Percentiles rank a stretch among this genome's conserved stretches.
phyloP scores from a whole-genome alignment of 2,888 invertebrate genomes.

The Thumatha senex region DNA sequence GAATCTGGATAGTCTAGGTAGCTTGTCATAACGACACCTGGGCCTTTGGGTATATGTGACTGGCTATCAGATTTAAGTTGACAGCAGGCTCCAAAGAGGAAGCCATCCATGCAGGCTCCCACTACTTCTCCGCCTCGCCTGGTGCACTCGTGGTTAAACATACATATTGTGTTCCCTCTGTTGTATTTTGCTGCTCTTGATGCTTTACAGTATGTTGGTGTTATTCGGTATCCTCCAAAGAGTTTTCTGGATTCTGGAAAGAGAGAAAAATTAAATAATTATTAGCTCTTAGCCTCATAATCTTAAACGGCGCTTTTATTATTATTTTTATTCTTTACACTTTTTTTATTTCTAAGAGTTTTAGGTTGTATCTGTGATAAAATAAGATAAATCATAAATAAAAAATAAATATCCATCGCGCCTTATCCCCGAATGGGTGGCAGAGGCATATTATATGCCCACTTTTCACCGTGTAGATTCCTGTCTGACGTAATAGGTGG shows the following conservation, averaged over 20 bases:
- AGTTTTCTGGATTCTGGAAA: constrained; percentile 85
- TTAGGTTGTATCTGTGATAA: too few species aligned
- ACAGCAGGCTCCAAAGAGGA: constrained; percentile 96
- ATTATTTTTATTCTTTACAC: too few species aligned
- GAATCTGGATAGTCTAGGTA: constrained; percentile 73
- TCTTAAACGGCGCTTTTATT: too few species aligned
- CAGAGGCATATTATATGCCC: too few species aligned
- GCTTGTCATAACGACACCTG: constrained; percentile 76
- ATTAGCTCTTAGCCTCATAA: neutral
- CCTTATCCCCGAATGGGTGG: too few species aligned
- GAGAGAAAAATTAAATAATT: constrained; percentile 10
- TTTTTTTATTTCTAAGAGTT: too few species aligned
- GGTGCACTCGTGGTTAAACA: constrained; percentile 96
- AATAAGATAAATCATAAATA: too few species aligned
- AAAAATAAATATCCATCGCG: too few species aligned
- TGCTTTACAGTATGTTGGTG: constrained; percentile 91
- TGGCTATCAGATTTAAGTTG: constrained; percentile 84
- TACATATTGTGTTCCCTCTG: constrained; percentile 91
- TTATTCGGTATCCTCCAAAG: constrained; percentile 94
- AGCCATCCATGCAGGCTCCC: constrained; percentile 96
- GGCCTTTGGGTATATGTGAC: constrained; percentile 76
- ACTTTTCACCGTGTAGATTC: too few species aligned
- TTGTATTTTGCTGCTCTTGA: constrained; percentile 85
- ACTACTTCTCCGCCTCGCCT: constrained; percentile 91
- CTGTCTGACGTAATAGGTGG: too few species aligned